Evolutionary conservation across 2,113 vertebrate genomes (phyloP).

Genomic region (Cyphomyrus plagiostoma): DNA sequence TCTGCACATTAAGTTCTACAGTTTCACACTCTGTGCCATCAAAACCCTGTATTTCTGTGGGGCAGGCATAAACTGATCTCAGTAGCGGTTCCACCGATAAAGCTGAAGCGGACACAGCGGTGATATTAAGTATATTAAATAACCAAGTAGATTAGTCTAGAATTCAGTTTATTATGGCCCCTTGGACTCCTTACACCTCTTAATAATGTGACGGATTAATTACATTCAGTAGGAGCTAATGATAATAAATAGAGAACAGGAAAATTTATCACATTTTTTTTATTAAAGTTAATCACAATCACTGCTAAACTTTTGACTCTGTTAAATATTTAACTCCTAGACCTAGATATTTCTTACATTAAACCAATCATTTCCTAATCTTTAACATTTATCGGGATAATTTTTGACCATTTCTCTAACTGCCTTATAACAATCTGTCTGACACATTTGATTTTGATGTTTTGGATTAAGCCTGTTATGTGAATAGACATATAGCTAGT

Average conservation of each 20-base stretch:
- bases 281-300: neutral
- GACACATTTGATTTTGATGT: neutral
- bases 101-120: neutral
- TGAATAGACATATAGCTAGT: neutral
- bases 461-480: neutral
- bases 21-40: neutral
- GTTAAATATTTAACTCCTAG: neutral
- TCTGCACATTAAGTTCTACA: constrained; percentile 8
- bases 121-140: constrained; percentile 5
- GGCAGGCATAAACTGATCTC: neutral
- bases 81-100: neutral
- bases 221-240: neutral
- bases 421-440: neutral
- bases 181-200: neutral
- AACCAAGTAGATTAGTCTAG: neutral
- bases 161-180: neutral
- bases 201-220: neutral
- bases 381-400: neutral
- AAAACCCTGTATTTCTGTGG: neutral
- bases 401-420: neutral
- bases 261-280: neutral
- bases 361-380: neutral
- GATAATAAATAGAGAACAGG: neutral
- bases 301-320: neutral
- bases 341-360: neutral